A percentile compares a stretch with the other conserved stretches of the same genome.
Evolutionary conservation across 2,113 vertebrate genomes (phyloP).

Genomic region (Hiodon alosoides): DNA sequence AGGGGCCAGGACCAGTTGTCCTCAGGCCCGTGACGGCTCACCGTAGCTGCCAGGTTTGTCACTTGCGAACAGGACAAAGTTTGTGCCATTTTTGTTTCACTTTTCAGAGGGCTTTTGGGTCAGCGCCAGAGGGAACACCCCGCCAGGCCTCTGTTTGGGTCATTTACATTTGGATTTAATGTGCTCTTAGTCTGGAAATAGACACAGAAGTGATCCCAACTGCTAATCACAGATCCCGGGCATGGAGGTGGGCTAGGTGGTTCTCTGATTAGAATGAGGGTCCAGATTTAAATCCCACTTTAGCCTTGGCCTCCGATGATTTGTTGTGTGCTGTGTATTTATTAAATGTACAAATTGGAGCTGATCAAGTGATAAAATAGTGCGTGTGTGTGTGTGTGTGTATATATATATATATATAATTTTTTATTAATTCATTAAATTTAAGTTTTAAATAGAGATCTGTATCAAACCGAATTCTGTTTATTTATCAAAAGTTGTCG

Average conservation of each 20-base stretch:
- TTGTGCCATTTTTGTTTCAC: neutral
- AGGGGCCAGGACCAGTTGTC: neutral
- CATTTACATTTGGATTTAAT: constrained; percentile 25
- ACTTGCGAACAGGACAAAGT: neutral
- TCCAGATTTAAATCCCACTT: neutral
- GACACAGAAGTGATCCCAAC: neutral
- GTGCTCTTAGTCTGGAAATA: neutral
- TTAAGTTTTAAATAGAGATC: neutral
- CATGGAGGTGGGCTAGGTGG: neutral
- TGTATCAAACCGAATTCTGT: too few relatives aligned
- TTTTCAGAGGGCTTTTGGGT: constrained; percentile 13
- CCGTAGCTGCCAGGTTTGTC: neutral
- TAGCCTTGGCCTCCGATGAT: neutral
- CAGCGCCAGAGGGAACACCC: constrained; percentile 8
- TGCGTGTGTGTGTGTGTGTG: too few relatives aligned
- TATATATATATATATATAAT: neutral
- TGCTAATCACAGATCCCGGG: constrained; percentile 9
- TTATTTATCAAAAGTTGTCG: too few relatives aligned
- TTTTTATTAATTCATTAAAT: neutral
- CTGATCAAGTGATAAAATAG: too few relatives aligned
- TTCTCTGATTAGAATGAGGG: neutral
- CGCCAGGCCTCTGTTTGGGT: neutral
- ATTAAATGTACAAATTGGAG: too few relatives aligned
- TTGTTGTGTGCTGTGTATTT: too few relatives aligned
- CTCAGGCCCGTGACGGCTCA: neutral